Conservation (phyloP, 2,888 invertebrate species). For the Glaucopsyche alexis region DNA sequence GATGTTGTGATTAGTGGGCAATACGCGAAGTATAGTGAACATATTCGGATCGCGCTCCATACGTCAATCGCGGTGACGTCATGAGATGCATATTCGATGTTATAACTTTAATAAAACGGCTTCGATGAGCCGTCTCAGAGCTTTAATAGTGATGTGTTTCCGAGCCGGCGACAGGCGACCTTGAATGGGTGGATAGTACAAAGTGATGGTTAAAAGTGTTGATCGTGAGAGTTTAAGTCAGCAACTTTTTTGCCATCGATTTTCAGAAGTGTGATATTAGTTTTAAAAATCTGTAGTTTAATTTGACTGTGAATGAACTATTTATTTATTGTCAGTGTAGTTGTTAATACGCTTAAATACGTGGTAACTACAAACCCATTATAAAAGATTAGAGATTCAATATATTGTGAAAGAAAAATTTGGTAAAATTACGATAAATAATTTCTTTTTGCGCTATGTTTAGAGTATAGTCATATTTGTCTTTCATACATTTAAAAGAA, state of each 20-base stretch:
- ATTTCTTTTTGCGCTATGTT: no score
- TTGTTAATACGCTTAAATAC: conserved; percentile 42
- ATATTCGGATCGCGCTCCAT: conserved; percentile 69
- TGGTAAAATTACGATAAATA: background rate
- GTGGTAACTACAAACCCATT: conserved; percentile 30
- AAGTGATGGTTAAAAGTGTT: conserved; percentile 43
- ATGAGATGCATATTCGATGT: conserved; percentile 67
- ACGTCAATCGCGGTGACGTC: conserved; percentile 76
- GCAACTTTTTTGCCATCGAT: conserved; percentile 38
- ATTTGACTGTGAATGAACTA: conserved; percentile 27
- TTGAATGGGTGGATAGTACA: conserved; percentile 43
- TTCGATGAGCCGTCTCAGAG: conserved; percentile 61
- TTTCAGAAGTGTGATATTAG: conserved; percentile 65
- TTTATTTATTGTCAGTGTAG: conserved; percentile 37
- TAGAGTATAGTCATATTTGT: no score
- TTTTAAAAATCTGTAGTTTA: conserved; percentile 31
- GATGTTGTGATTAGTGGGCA: conserved; percentile 44
- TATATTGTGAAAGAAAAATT: background rate
- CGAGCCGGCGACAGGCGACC: conserved; percentile 52
- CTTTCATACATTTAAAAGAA: no score
- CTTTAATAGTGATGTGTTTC: conserved; percentile 67
- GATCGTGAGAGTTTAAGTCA: conserved; percentile 49
- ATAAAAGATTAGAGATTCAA: background rate
- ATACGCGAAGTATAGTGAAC: conserved; percentile 44
- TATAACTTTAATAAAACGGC: conserved; percentile 59